Evolutionary conservation across 1,140 invertebrate genomes (phyloP).

Genomic region (Scaptomyza hsui): DNA sequence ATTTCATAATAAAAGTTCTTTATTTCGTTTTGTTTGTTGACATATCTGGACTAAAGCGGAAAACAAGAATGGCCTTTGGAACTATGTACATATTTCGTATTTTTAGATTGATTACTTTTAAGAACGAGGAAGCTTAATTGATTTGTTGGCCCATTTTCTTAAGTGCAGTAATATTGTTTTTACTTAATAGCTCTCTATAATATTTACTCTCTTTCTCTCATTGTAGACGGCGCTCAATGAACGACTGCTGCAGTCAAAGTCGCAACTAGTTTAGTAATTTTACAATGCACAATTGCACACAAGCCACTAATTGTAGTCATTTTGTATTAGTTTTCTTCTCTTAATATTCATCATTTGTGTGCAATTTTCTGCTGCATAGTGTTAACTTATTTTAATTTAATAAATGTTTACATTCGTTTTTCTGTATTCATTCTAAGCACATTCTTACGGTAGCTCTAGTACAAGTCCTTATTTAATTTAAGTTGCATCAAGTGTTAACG

Average conservation of each 20-base stretch:
- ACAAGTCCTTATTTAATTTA: conserved; percentile 41
- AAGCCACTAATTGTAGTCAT: conserved; percentile 38
- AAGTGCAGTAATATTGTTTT: conserved; percentile 4
- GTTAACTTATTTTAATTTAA: conserved; percentile 57
- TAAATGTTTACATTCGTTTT: conserved; percentile 25
- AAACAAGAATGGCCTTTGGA: too few species aligned
- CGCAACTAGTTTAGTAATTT: conserved; percentile 59
- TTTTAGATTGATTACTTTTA: too few species aligned
- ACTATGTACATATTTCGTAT: too few species aligned
- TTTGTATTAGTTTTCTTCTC: conserved; percentile 9
- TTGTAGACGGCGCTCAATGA: conserved; percentile 54
- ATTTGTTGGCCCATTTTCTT: too few species aligned
- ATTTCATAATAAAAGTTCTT: too few species aligned
- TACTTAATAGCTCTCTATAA: not conserved
- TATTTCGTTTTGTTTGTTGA: too few species aligned
- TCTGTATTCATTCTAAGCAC: conserved; percentile 10
- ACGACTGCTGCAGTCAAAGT: conserved; percentile 48
- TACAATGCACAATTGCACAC: conserved; percentile 36
- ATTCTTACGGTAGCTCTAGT: conserved; percentile 39
- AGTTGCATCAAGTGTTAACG: conserved; percentile 12
- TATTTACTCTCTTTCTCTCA: not conserved
- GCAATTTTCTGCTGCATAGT: conserved; percentile 27
- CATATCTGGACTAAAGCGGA: too few species aligned
- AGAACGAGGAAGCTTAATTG: too few species aligned
- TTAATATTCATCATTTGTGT: conserved; percentile 45